A percentile compares a stretch with the other conserved stretches of the same genome.
Conservation (phyloP, 2,888 invertebrate genomes). For the Campopleginae sp. region DNA sequence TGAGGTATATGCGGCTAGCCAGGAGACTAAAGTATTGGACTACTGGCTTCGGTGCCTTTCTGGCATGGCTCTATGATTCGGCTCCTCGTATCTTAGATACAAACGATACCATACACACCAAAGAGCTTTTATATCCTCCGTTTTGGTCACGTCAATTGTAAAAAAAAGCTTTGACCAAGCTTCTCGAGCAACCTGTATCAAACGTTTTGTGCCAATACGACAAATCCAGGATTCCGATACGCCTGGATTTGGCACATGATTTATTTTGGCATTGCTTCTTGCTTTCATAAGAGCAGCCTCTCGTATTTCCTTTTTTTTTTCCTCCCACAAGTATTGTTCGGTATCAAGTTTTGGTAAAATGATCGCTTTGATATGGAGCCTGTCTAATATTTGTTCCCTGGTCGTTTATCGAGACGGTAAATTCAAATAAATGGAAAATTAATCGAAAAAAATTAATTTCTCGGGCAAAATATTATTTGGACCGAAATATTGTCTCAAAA, state of each 20-base stretch:
- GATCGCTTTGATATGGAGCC: no score
- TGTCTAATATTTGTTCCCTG: background rate
- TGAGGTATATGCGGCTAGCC: slow-evolving; percentile 18
- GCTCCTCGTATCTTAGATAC: slow-evolving; percentile 46
- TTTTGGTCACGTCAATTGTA: slow-evolving; percentile 46
- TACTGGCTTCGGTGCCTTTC: slow-evolving; percentile 40
- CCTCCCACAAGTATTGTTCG: background rate
- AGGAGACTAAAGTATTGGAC: slow-evolving; percentile 57
- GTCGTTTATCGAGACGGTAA: background rate
- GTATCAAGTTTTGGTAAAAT: background rate
- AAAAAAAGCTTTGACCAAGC: slow-evolving; percentile 33
- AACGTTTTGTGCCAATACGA: slow-evolving; percentile 9
- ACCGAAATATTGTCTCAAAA: background rate
- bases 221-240: slow-evolving; percentile 9
- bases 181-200: background rate
- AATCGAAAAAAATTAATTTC: background rate
- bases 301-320: background rate
- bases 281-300: slow-evolving; percentile 7
- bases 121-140: slow-evolving; percentile 21
- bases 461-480: background rate
- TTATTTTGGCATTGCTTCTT: slow-evolving; percentile 6
- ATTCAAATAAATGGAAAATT: background rate
- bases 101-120: slow-evolving; percentile 18
- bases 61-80: slow-evolving; percentile 50
- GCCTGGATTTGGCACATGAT: slow-evolving; percentile 24